These are phyloP conservation scores for Vidua macroura DNA, from an alignment of 2,113 vertebrate species.

Conservation along the genomic window DNA sequence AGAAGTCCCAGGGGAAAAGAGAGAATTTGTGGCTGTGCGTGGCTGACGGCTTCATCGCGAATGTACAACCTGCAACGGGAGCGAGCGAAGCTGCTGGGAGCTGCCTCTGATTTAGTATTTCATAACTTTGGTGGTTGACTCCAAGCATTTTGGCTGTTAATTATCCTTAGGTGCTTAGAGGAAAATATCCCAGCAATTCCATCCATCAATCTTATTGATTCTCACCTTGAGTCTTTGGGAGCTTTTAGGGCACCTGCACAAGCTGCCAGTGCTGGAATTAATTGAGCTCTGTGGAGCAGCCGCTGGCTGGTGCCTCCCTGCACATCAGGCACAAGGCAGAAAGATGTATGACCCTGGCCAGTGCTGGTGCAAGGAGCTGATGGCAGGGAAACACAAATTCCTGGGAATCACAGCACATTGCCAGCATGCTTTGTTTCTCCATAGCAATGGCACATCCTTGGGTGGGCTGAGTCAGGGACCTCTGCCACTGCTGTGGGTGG, in stretches of 20 bases:
- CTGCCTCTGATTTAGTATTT: slow-evolving; percentile 46
- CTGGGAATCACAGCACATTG: not conserved
- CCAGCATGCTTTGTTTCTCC: fast-evolving
- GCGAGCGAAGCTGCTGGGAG: not conserved
- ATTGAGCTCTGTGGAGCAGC: not conserved
- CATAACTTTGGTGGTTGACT: slow-evolving; percentile 18
- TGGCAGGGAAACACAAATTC: not conserved
- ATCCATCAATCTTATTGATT: slow-evolving; percentile 35
- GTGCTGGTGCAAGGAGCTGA: not conserved
- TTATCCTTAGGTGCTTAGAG: slow-evolving; percentile 27
- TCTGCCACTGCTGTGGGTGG: not conserved
- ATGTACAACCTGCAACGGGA: not conserved
- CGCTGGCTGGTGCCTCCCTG: not conserved
- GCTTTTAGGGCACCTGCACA: slow-evolving; percentile 18
- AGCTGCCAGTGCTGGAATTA: not conserved
- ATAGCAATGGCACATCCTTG: not conserved
- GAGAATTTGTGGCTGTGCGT: fast-evolving
- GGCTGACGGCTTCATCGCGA: not conserved
- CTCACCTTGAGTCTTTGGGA: slow-evolving; percentile 25
- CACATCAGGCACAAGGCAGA: not conserved
- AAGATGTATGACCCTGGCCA: not conserved
- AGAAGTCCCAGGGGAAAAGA: not conserved
- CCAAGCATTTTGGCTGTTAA: slow-evolving; percentile 40
- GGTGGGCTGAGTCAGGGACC: not conserved
- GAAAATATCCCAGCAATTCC: slow-evolving; percentile 26